Evolutionary conservation across 2,888 invertebrate species (phyloP).

Genomic region (Apodemia duryi): DNA sequence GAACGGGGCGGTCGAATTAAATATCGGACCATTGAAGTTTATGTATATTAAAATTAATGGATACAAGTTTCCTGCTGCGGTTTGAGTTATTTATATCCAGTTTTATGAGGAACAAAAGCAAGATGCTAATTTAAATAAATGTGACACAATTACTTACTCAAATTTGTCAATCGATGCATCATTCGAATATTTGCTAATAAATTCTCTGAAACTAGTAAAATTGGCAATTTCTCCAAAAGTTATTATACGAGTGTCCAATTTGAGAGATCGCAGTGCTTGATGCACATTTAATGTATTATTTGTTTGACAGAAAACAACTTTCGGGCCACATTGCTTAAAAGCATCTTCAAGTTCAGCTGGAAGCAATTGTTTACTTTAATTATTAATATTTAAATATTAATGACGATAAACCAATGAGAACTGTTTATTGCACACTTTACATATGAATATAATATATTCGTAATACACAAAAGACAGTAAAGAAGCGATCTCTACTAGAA

Average conservation of each 20-base stretch:
- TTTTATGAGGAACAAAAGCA: neutral
- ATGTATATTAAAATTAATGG: too few relatives aligned
- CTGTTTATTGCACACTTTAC: too few relatives aligned
- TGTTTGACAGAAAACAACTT: slow-evolving; percentile 55
- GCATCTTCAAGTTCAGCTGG: slow-evolving; percentile 47
- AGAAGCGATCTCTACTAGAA: too few relatives aligned
- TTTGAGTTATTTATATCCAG: too few relatives aligned
- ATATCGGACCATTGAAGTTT: too few relatives aligned
- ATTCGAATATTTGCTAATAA: slow-evolving; percentile 43
- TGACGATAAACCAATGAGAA: too few relatives aligned
- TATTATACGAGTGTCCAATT: slow-evolving; percentile 43
- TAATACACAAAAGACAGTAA: too few relatives aligned
- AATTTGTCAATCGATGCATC: slow-evolving; percentile 44
- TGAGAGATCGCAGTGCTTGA: slow-evolving; percentile 40
- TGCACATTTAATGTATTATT: slow-evolving; percentile 46
- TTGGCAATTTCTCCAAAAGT: slow-evolving; percentile 51
- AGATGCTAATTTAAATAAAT: neutral
- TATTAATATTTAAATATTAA: too few relatives aligned
- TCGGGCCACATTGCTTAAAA: slow-evolving; percentile 45
- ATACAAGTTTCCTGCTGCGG: too few relatives aligned
- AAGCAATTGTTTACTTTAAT: slow-evolving; percentile 23
- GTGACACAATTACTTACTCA: slow-evolving; percentile 33
- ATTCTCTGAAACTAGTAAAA: slow-evolving; percentile 42
- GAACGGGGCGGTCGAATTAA: too few relatives aligned
- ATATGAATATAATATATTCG: too few relatives aligned